These are phyloP conservation scores for Eumacrocentrus americanus DNA, from an alignment of 2,888 invertebrate genomes.

Conservation along the genomic window DNA sequence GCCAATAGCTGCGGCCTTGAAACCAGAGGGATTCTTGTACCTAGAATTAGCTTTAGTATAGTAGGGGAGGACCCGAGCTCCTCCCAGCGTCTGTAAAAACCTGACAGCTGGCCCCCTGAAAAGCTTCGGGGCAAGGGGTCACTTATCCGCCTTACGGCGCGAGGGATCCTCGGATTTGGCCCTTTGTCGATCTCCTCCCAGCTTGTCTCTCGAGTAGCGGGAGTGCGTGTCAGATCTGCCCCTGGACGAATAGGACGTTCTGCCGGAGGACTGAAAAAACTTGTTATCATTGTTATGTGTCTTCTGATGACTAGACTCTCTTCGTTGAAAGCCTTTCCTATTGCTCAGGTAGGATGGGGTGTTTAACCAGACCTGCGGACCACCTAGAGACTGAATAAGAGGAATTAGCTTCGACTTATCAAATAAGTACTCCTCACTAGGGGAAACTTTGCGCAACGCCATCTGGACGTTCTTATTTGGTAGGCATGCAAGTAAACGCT, in stretches of 20 bases:
- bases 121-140: conserved; percentile 18
- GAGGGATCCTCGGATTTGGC: conserved; percentile 21
- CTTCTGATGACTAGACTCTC: not conserved
- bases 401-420: conserved; percentile 27
- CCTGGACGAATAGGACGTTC: too few relatives aligned
- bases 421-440: conserved; percentile 27
- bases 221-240: too few relatives aligned
- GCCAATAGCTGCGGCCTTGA: conserved; percentile 19
- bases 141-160: conserved; percentile 24
- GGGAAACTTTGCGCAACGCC: conserved; percentile 29
- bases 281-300: too few relatives aligned
- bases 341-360: conserved; percentile 26
- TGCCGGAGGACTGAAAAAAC: too few relatives aligned
- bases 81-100: conserved; percentile 35
- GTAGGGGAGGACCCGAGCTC: conserved; percentile 13
- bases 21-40: conserved; percentile 22
- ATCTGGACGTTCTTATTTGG: conserved; percentile 32
- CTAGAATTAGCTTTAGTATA: conserved; percentile 28
- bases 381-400: conserved; percentile 32
- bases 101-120: conserved; percentile 18
- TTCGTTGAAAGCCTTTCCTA: conserved; percentile 10
- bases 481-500: conserved; percentile 26
- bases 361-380: conserved; percentile 31
- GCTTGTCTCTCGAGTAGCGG: not conserved
- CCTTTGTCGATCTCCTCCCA: not conserved